These are phyloP conservation scores for Euzophera pinguis DNA, from an alignment of 2,888 invertebrate genomes.

Conservation along the genomic window DNA sequence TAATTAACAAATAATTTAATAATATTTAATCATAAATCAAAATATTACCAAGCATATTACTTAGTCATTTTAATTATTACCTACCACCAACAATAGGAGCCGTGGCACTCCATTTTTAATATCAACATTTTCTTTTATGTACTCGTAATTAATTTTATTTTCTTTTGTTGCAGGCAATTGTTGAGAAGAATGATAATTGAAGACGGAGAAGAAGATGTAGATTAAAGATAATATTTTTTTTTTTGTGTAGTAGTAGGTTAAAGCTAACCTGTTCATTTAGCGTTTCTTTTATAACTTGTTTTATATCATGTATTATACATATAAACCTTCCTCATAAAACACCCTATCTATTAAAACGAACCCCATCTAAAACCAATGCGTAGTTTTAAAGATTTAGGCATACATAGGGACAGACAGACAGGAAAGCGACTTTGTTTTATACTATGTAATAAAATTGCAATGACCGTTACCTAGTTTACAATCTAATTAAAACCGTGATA, in stretches of 20 bases:
- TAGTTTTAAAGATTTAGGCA: too few relatives aligned
- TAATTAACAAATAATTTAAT: not conserved
- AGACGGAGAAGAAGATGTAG: not conserved
- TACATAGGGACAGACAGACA: too few relatives aligned
- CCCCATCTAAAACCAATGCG: too few relatives aligned
- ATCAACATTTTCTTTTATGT: conserved; percentile 29
- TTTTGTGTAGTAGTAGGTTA: not conserved
- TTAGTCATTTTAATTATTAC: conserved; percentile 32
- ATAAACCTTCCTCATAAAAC: not conserved
- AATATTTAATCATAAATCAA: not conserved
- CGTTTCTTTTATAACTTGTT: too few relatives aligned
- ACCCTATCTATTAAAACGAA: too few relatives aligned
- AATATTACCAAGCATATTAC: conserved; percentile 4
- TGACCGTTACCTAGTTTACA: too few relatives aligned
- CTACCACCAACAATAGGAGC: conserved; percentile 22
- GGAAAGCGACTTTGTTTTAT: too few relatives aligned
- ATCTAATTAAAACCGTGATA: too few relatives aligned
- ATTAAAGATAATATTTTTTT: not conserved
- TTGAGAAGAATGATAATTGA: conserved; percentile 7
- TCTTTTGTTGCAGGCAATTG: conserved; percentile 42
- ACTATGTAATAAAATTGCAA: too few relatives aligned
- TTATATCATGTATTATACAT: too few relatives aligned
- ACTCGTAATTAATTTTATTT: conserved; percentile 23
- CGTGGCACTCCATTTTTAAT: conserved; percentile 27
- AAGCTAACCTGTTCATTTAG: too few relatives aligned